Conservation (phyloP, 1,140 invertebrate genomes). For the Solenopsis fugax region DNA sequence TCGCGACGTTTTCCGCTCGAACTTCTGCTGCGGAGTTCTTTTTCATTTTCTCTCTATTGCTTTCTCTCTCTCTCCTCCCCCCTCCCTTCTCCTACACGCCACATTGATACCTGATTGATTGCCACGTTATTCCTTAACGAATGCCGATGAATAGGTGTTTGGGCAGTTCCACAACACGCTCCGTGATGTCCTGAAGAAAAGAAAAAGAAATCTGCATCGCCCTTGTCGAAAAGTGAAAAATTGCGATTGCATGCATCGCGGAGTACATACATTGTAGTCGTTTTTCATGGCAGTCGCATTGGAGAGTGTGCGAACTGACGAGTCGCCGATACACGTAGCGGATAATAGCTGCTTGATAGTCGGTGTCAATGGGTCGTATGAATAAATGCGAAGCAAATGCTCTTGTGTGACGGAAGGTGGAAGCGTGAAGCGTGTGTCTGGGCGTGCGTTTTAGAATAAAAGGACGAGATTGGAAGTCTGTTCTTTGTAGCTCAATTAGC, state of each 20-base stretch:
- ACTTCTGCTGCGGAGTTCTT: too few species aligned
- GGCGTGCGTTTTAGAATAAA: background rate
- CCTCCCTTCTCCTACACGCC: background rate
- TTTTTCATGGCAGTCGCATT: background rate
- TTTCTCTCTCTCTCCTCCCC: too few species aligned
- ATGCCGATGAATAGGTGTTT: background rate
- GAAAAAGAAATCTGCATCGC: background rate
- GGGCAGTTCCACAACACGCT: background rate
- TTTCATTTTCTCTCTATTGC: background rate
- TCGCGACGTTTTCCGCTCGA: background rate
- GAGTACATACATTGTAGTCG: background rate
- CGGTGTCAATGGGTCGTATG: conserved; percentile 40
- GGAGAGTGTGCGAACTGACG: background rate
- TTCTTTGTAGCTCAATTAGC: too few species aligned
- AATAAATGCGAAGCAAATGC: conserved; percentile 17
- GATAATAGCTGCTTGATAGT: conserved; percentile 18
- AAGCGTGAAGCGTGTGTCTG: background rate
- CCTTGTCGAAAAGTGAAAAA: background rate
- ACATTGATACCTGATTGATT: conserved; percentile 42
- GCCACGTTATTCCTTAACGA: background rate
- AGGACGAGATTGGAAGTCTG: too few species aligned
- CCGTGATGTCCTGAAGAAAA: background rate
- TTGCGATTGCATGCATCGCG: background rate
- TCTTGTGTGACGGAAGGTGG: background rate
- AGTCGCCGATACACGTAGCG: background rate